Conservation (phyloP, 2,113 vertebrate species). For the Elgaria multicarinata region DNA sequence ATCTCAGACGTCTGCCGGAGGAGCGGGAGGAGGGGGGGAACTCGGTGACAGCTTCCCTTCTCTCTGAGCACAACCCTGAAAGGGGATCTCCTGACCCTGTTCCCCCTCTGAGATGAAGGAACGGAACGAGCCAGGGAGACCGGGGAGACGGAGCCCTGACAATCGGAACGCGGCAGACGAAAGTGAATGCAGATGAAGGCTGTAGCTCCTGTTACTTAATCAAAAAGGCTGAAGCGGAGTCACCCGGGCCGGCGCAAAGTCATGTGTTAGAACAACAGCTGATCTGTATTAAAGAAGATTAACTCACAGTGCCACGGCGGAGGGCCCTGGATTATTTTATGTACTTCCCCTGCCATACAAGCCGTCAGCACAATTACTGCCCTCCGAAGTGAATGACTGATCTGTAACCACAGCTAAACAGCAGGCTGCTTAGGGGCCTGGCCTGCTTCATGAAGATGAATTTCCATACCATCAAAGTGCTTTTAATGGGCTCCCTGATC, state of each 20-base stretch:
- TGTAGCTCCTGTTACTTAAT: constrained; percentile 77
- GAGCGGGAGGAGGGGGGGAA: background rate
- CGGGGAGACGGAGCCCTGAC: constrained; percentile 40
- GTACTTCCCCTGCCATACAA: constrained; percentile 81
- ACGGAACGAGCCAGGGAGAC: constrained; percentile 18
- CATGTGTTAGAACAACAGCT: constrained; percentile 86
- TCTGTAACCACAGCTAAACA: constrained; percentile 87
- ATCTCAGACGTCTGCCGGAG: background rate
- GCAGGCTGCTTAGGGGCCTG: constrained; percentile 80
- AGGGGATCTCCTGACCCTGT: constrained; percentile 31
- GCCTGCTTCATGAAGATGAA: constrained; percentile 83
- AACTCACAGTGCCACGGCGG: constrained; percentile 78
- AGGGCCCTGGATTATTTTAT: constrained; percentile 85
- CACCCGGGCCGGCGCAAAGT: constrained; percentile 77
- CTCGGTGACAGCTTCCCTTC: constrained; percentile 18
- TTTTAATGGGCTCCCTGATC: constrained; percentile 85
- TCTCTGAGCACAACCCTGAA: constrained; percentile 36
- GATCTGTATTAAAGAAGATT: constrained; percentile 89
- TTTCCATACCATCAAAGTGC: constrained; percentile 88
- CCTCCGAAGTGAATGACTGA: constrained; percentile 84
- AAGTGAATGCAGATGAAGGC: constrained; percentile 75
- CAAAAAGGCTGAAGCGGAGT: constrained; percentile 76
- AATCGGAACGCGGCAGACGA: constrained; percentile 63
- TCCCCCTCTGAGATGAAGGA: constrained; percentile 54
- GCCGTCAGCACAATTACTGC: constrained; percentile 86